Base-by-base conservation (phyloP, 2,888 invertebrate species). In the Malacosoma neustria region DNA sequence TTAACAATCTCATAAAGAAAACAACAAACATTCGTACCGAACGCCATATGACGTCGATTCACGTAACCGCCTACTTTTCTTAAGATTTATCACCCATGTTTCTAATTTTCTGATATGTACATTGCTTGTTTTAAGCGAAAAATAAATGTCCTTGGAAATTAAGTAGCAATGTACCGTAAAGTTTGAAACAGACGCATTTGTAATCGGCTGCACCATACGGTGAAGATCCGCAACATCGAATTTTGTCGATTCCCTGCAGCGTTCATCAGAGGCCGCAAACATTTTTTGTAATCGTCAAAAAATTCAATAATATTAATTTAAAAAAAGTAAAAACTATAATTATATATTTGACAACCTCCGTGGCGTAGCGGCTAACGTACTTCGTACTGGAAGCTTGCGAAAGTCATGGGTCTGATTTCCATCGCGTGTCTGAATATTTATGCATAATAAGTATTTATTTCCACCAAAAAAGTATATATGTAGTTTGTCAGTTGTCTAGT, bases 41-140 rank as follows among this genome's bases (percentile, higher is more conserved):
- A 65, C 73, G 56, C 81, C 76, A 74, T 80, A 79, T 79, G 81
- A 77, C 72, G 77, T 74, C 74, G 58, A 48, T 56, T 56, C 55
- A 46, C 55, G 49, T 57, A 60, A 49, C 57, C 62, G 61, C 62
- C 68, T 62, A 66, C 66, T 68, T 63, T 57, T 63, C 41, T 45
- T 44, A 65, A 74, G 72, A 77, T 76, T 76, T 76, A 75, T 73
- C 52, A 53, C 49, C 49, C 48, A 52, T 53, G 45, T 57, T 55
- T 51, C 50, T 54, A 47, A 48, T 41, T 30, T 29, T 32, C 35
- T 37, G 31, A 14, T 1, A 14, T 36, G 34, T 67, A 52, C 76
- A 76, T 64, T 69, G 55, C 67, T 42, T 34, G 11, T 2, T 50
- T 42, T 37, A 29, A 15, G 14, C 9, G 35, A 29, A 36, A 37